A percentile compares a stretch with the other conserved stretches of the same genome.
These are phyloP conservation scores for Alitta virens DNA, from an alignment of 2,888 invertebrate species.

Conservation along the genomic window DNA sequence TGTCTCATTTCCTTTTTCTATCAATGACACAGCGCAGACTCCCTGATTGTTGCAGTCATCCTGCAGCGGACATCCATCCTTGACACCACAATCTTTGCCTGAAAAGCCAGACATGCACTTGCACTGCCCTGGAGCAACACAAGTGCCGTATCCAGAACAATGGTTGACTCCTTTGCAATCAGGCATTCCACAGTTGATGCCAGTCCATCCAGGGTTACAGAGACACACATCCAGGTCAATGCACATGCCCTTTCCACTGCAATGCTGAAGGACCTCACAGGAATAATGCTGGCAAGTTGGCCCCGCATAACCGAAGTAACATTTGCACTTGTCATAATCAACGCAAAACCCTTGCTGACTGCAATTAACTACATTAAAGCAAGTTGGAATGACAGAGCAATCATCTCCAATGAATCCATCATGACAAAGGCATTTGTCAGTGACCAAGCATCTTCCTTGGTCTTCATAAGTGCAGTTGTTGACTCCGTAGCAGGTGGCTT, in stretches of 20 bases:
- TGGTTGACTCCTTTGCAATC: not conserved
- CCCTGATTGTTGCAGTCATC: conserved; percentile 1
- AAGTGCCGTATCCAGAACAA: not conserved
- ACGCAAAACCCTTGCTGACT: not conserved
- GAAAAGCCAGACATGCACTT: not conserved
- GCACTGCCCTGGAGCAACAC: conserved; percentile 2
- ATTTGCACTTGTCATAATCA: conserved; percentile 6
- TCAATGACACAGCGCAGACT: not conserved
- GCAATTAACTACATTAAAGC: not conserved
- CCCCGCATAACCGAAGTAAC: not conserved
- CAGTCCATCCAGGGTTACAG: not conserved
- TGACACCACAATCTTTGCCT: not conserved
- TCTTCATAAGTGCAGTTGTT: not conserved
- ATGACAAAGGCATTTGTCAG: conserved; percentile 5
- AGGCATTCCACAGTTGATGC: not conserved
- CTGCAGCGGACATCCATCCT: not conserved
- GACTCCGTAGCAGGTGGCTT: conserved; percentile 6
- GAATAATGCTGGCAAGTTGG: not conserved
- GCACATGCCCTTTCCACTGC: not conserved
- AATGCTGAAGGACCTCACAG: not conserved
- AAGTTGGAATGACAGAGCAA: not conserved
- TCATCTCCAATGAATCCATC: conserved; percentile 6
- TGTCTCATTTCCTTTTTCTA: not conserved
- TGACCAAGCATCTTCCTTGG: not conserved
- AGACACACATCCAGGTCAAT: conserved; percentile 1